Conservation (phyloP, 2,888 invertebrate genomes). For the Rhaphigaster nebulosa region DNA sequence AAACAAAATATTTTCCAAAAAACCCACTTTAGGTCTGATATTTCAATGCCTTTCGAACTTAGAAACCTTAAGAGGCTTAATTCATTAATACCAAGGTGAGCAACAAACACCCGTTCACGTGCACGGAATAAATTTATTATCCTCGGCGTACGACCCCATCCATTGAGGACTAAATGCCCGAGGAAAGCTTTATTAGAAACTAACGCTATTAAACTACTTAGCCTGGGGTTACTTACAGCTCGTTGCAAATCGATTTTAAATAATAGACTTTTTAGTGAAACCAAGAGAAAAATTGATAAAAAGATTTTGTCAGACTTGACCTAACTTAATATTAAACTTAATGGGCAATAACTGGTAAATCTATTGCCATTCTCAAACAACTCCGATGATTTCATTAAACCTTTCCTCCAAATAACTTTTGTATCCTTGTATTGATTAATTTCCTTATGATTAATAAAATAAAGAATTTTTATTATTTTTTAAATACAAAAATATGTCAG, state of each 20-base stretch:
- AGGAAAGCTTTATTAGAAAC: neutral
- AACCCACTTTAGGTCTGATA: neutral
- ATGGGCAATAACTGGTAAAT: neutral
- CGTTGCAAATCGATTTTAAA: neutral
- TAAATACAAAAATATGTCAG: too few relatives aligned
- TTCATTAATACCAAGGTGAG: constrained; percentile 9
- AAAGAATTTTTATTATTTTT: too few relatives aligned
- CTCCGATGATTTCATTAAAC: neutral
- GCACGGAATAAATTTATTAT: neutral
- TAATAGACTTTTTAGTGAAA: neutral
- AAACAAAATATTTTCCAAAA: neutral
- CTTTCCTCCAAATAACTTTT: too few relatives aligned
- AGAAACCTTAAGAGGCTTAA: neutral
- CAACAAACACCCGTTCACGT: neutral
- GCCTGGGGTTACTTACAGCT: neutral
- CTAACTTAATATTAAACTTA: neutral
- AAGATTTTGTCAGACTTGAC: neutral
- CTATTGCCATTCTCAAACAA: neutral
- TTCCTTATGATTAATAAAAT: too few relatives aligned
- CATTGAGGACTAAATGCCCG: neutral
- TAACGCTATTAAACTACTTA: neutral
- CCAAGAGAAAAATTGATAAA: neutral
- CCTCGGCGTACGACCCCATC: neutral
- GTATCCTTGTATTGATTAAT: too few relatives aligned
- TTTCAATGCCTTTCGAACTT: neutral